phyloP scores from a whole-genome alignment of 2,113 vertebrate species.

The Globicephala melas region DNA sequence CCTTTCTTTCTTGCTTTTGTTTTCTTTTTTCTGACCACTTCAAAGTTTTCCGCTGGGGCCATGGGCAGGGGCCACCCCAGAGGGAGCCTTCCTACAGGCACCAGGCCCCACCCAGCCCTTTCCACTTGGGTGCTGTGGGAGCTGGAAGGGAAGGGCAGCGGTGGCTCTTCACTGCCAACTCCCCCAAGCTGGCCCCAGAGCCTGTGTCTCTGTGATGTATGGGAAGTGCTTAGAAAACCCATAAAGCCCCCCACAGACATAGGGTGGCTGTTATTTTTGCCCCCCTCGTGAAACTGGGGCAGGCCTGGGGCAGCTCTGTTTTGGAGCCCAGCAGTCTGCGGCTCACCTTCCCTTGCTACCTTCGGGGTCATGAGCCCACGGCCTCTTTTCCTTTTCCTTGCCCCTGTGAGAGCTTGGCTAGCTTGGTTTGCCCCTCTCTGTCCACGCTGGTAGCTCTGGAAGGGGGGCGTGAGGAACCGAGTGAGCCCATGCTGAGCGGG shows the following conservation, averaged over 20 bases:
- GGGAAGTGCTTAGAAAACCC: not conserved
- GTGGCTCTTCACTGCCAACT: not conserved
- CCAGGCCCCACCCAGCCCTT: not conserved
- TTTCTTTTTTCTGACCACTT: constrained; percentile 39
- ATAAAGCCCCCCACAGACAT: not conserved
- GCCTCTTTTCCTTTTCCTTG: not conserved
- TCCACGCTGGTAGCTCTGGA: not conserved
- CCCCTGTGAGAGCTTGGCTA: not conserved
- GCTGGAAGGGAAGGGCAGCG: not conserved
- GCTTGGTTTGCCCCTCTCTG: not conserved
- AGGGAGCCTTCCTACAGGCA: not conserved
- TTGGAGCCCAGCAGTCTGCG: not conserved
- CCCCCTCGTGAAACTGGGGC: not conserved
- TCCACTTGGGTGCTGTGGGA: not conserved
- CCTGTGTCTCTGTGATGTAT: not conserved
- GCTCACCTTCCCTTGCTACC: not conserved
- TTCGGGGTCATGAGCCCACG: not conserved
- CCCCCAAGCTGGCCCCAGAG: not conserved
- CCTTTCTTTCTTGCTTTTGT: constrained; percentile 40
- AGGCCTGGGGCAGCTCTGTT: not conserved
- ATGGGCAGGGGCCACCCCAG: not conserved
- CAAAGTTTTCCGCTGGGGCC: constrained; percentile 43
- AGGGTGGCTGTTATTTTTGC: not conserved
- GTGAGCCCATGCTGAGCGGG: not conserved
- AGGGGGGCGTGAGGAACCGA: not conserved